Conservation (phyloP, 1,140 invertebrate species). For the Hirudo medicinalis region DNA sequence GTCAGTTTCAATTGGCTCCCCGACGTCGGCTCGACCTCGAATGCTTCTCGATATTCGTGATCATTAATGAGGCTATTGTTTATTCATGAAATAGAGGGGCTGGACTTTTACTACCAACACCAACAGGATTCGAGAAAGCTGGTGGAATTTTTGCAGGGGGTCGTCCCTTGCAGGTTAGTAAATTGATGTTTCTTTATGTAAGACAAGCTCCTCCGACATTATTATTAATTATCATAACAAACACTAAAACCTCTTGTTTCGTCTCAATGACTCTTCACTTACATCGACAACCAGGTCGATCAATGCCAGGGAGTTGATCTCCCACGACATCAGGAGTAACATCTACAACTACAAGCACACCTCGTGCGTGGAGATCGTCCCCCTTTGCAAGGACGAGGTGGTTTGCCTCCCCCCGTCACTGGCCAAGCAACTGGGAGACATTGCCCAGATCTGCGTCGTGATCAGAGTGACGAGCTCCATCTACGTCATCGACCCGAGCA, state of each 20-base stretch:
- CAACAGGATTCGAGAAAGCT: constrained; percentile 85
- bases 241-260: background rate
- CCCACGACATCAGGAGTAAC: constrained; percentile 93
- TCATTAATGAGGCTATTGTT: background rate
- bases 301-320: constrained; percentile 86
- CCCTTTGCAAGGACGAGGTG: constrained; percentile 85
- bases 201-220: too few species aligned
- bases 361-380: constrained; percentile 82
- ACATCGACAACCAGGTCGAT: constrained; percentile 49
- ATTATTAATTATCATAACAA: background rate
- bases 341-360: constrained; percentile 83
- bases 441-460: constrained; percentile 77
- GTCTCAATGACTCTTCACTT: background rate
- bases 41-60: background rate
- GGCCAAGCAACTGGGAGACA: constrained; percentile 76
- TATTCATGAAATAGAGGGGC: constrained; percentile 54
- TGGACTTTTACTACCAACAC: constrained; percentile 87
- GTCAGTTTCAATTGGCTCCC: constrained; percentile 41
- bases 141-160: constrained; percentile 76
- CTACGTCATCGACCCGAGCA: constrained; percentile 81
- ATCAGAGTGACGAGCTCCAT: constrained; percentile 73
- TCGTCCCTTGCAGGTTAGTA: constrained; percentile 56
- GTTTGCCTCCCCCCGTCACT: constrained; percentile 79
- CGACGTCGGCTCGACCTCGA: background rate
- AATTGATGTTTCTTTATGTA: background rate